Evolutionary conservation across 2,888 invertebrate species (phyloP).

Genomic region (Agrochola litura): DNA sequence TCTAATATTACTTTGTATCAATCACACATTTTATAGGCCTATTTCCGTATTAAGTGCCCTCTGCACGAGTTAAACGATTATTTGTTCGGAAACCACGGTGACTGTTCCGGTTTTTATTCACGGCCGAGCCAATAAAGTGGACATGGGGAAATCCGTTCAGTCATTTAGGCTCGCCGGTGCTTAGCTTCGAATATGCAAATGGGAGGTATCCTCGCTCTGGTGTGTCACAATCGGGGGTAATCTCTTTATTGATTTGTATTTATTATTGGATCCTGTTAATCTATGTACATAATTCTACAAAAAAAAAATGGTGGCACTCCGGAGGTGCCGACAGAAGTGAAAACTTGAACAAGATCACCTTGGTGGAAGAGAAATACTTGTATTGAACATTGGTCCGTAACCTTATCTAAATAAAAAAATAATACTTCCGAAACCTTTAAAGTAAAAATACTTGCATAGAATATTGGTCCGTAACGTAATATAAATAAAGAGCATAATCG

Average conservation of each 20-base stretch:
- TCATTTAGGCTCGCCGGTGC: conserved; percentile 67
- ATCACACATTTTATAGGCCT: conserved; percentile 45
- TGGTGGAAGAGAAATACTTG: too few relatives aligned
- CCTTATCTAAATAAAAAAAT: too few relatives aligned
- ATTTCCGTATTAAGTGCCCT: conserved; percentile 56
- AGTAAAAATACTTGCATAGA: too few relatives aligned
- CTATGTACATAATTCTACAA: background rate
- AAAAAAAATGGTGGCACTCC: background rate
- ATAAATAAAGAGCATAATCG: too few relatives aligned
- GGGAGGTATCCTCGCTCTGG: conserved; percentile 20
- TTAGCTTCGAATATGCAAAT: conserved; percentile 64
- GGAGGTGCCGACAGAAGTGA: too few relatives aligned
- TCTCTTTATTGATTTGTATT: conserved; percentile 39
- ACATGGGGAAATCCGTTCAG: conserved; percentile 69
- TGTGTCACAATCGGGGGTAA: conserved; percentile 35
- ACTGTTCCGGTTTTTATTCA: conserved; percentile 73
- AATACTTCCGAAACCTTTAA: too few relatives aligned
- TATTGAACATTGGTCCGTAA: too few relatives aligned
- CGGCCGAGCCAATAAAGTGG: conserved; percentile 72
- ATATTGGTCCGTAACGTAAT: too few relatives aligned
- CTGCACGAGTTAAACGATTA: conserved; percentile 70
- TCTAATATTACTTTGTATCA: conserved; percentile 35
- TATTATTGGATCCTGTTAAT: conserved; percentile 7
- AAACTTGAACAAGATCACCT: too few relatives aligned
- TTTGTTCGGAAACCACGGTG: conserved; percentile 71